A percentile compares a stretch with the other conserved stretches of the same genome.
Evolutionary conservation across 1,140 invertebrate genomes (phyloP).

Genomic region (Ceratina calcarata): DNA sequence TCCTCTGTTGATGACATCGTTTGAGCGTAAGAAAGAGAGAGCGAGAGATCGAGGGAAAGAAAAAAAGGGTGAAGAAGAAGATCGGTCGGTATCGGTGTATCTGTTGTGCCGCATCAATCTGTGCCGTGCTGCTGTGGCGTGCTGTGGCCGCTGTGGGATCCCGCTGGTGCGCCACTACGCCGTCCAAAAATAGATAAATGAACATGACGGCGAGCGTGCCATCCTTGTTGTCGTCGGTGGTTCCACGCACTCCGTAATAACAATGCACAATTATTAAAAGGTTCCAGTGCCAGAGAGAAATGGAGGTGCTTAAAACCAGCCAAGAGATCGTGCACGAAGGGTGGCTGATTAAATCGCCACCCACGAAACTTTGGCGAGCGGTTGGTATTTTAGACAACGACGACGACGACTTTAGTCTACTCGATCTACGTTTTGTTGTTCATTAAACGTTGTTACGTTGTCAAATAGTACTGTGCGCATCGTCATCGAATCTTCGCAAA

Average conservation of each 20-base stretch:
- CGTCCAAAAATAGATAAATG: constrained; percentile 68
- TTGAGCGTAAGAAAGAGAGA: too few species aligned
- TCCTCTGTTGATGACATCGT: background rate
- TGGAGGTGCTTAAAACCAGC: constrained; percentile 74
- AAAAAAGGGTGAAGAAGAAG: too few species aligned
- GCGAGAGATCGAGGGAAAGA: too few species aligned
- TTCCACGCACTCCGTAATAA: constrained; percentile 37
- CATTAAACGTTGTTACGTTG: background rate
- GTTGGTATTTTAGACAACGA: constrained; percentile 83
- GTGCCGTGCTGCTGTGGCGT: background rate
- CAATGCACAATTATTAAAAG: constrained; percentile 45
- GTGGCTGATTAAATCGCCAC: constrained; percentile 95
- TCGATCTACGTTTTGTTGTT: constrained; percentile 45
- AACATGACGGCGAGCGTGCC: constrained; percentile 43
- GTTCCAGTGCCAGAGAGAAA: constrained; percentile 35
- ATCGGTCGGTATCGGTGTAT: too few species aligned
- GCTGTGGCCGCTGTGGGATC: constrained; percentile 32
- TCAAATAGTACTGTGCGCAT: background rate
- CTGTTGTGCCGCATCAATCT: too few species aligned
- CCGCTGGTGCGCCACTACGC: constrained; percentile 31
- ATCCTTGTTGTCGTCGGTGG: constrained; percentile 56
- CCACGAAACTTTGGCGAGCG: constrained; percentile 93
- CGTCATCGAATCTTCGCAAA: background rate
- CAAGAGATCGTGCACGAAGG: constrained; percentile 89
- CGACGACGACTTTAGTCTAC: background rate